phyloP scores from a whole-genome alignment of 2,888 invertebrate genomes.

The Limnephilus auricula region DNA sequence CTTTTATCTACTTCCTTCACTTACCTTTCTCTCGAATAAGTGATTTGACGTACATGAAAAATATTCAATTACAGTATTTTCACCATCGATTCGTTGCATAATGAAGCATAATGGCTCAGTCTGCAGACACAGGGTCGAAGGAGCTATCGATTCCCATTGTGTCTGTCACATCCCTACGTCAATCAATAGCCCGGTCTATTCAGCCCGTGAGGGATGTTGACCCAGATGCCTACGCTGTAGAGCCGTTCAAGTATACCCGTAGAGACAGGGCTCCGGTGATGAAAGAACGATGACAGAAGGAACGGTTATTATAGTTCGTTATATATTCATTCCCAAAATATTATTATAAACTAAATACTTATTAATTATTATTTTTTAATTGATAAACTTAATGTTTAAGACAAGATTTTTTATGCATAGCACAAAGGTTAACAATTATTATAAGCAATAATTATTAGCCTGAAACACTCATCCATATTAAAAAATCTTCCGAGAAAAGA shows the following conservation, averaged over 20 bases:
- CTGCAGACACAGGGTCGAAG: background rate
- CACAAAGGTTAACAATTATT: no score
- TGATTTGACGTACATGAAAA: background rate
- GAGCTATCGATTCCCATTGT: background rate
- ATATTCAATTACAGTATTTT: background rate
- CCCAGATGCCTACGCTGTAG: background rate
- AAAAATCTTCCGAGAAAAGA: no score
- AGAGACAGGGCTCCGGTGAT: background rate
- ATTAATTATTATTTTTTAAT: no score
- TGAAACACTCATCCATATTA: no score
- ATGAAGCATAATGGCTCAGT: background rate
- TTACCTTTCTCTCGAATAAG: no score
- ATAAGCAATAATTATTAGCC: no score
- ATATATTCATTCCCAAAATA: background rate
- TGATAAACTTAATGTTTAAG: no score
- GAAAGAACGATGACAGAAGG: background rate
- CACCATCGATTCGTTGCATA: background rate
- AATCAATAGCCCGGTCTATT: slow-evolving; percentile 2
- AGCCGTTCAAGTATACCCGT: background rate
- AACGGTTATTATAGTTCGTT: background rate
- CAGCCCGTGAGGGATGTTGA: background rate
- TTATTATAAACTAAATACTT: background rate
- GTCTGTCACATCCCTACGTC: background rate
- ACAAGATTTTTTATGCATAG: no score
- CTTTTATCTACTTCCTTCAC: no score